These are phyloP conservation scores for Lampropteryx suffumata DNA, from an alignment of 2,888 invertebrate species.

Conservation along the genomic window DNA sequence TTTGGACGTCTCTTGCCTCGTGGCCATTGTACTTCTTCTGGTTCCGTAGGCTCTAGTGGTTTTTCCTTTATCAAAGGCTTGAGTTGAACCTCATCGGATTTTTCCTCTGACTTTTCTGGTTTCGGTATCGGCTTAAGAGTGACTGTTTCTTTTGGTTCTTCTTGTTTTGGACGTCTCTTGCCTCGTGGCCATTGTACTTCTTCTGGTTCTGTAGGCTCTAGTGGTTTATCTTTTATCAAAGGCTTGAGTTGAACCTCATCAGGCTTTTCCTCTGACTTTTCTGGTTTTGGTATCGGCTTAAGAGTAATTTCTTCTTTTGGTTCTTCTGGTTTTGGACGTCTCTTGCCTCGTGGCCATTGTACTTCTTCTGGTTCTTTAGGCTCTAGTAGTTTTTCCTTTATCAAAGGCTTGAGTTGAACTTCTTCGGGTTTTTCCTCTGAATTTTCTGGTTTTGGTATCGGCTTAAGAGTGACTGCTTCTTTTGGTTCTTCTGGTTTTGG, in stretches of 20 bases:
- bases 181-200: slow-evolving; percentile 41
- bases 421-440: slow-evolving; percentile 64
- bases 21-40: slow-evolving; percentile 38
- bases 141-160: slow-evolving; percentile 46
- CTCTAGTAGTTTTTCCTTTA: slow-evolving; percentile 28
- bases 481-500: slow-evolving; percentile 59
- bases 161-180: slow-evolving; percentile 41
- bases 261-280: slow-evolving; percentile 55
- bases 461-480: slow-evolving; percentile 57
- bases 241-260: slow-evolving; percentile 38
- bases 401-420: slow-evolving; percentile 48
- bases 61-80: slow-evolving; percentile 39
- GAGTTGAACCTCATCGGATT: slow-evolving; percentile 46
- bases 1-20: slow-evolving; percentile 39
- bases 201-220: slow-evolving; percentile 33
- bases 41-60: slow-evolving; percentile 50
- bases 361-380: slow-evolving; percentile 14
- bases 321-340: slow-evolving; percentile 43
- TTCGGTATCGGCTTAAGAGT: slow-evolving; percentile 57
- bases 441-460: slow-evolving; percentile 50
- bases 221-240: slow-evolving; percentile 43
- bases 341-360: slow-evolving; percentile 48
- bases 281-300: slow-evolving; percentile 57
- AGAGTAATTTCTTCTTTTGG: slow-evolving; percentile 53
- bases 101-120: slow-evolving; percentile 49